Percentiles rank a stretch among this genome's conserved stretches.
Conservation (phyloP, 1,140 invertebrate species). For the Cydia pomonella region DNA sequence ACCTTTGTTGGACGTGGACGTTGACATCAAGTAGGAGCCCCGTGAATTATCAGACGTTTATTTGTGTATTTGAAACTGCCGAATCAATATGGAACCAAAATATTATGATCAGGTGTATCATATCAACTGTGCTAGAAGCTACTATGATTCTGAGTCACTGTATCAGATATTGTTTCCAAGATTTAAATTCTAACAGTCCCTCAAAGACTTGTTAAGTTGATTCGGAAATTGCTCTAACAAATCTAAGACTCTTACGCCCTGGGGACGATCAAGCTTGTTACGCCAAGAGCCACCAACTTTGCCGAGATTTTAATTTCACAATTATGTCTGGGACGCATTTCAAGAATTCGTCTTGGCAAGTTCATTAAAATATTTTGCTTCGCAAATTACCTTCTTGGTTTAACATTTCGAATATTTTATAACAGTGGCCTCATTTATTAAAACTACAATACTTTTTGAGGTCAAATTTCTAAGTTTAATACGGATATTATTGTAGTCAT, state of each 20-base stretch:
- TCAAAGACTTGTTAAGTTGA: slow-evolving; percentile 19
- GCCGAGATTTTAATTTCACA: slow-evolving; percentile 49
- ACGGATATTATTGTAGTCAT: not conserved
- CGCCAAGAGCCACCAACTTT: slow-evolving; percentile 42
- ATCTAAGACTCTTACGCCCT: slow-evolving; percentile 13
- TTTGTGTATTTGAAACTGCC: too few relatives aligned
- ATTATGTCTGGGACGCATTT: slow-evolving; percentile 44
- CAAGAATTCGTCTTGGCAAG: slow-evolving; percentile 46
- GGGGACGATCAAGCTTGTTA: slow-evolving; percentile 41
- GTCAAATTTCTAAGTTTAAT: slow-evolving; percentile 3
- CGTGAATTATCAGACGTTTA: too few relatives aligned
- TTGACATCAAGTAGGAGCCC: too few relatives aligned
- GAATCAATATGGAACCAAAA: too few relatives aligned
- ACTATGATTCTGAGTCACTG: too few relatives aligned
- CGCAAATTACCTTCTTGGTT: slow-evolving; percentile 46
- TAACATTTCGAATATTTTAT: slow-evolving; percentile 40
- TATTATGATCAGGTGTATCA: too few relatives aligned
- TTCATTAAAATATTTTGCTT: slow-evolving; percentile 66
- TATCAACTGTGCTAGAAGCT: too few relatives aligned
- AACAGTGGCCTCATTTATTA: slow-evolving; percentile 32
- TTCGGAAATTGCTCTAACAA: slow-evolving; percentile 26
- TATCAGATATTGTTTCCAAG: not conserved
- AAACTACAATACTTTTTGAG: slow-evolving; percentile 30
- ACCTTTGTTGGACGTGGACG: too few relatives aligned
- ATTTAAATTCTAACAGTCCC: not conserved